Conservation (phyloP, 1,140 invertebrate genomes). For the Ostrea edulis region DNA sequence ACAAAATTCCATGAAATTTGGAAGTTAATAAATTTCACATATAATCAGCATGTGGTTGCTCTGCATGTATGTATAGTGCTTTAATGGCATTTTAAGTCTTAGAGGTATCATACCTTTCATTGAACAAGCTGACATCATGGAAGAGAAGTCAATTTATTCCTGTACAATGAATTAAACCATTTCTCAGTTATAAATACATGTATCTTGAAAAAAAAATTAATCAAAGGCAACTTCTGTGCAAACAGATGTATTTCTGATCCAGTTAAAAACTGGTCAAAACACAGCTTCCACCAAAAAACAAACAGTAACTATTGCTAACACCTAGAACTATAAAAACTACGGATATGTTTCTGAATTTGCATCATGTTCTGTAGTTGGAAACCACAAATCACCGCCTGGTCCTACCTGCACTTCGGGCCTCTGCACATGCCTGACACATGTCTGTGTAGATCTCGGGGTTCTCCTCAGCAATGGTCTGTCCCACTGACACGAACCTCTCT, state of each 20-base stretch:
- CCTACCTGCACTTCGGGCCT: constrained; percentile 94
- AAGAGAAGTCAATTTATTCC: neutral
- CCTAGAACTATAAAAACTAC: too few species aligned
- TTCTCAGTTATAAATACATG: neutral
- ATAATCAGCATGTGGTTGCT: neutral
- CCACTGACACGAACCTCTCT: constrained; percentile 97
- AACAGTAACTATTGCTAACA: too few species aligned
- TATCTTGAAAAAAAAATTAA: neutral
- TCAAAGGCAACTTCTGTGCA: neutral
- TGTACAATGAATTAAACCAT: constrained; percentile 8
- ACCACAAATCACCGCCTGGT: too few species aligned
- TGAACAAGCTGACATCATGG: neutral
- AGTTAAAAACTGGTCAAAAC: neutral
- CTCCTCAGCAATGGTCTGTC: constrained; percentile 98
- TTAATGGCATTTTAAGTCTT: neutral
- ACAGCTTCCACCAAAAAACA: neutral
- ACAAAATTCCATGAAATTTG: neutral
- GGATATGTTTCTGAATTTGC: too few species aligned
- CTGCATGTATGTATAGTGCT: neutral
- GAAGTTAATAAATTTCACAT: neutral
- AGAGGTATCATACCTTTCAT: neutral
- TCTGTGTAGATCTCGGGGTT: constrained; percentile 96
- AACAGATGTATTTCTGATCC: neutral
- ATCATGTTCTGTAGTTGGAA: too few species aligned
- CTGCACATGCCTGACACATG: constrained; percentile 98